Evolutionary conservation across 2,888 invertebrate species (phyloP).

Genomic region (Choristoneura rosaceana): DNA sequence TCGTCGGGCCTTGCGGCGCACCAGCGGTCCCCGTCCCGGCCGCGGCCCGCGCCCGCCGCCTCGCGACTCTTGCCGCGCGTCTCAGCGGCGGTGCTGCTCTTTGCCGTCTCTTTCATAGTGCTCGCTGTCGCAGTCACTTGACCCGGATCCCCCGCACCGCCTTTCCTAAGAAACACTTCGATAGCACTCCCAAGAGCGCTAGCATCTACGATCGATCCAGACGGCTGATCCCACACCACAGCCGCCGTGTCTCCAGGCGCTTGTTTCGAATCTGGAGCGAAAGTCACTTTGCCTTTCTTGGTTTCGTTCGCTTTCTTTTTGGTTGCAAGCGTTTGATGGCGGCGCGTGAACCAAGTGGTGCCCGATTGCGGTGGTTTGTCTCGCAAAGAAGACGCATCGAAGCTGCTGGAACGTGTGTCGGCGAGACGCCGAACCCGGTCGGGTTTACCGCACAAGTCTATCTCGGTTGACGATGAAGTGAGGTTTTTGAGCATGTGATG

Average conservation of each 20-base stretch:
- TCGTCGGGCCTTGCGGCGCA: conserved; percentile 88
- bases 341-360: conserved; percentile 91
- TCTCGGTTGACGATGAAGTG: conserved; percentile 93
- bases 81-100: conserved; percentile 57
- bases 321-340: conserved; percentile 91
- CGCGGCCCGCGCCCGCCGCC: conserved; percentile 64
- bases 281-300: conserved; percentile 84
- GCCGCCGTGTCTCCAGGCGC: conserved; percentile 85
- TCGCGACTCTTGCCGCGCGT: conserved; percentile 70
- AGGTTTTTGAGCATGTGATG: conserved; percentile 91
- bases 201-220: conserved; percentile 92
- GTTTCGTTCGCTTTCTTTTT: conserved; percentile 83
- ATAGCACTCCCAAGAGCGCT: conserved; percentile 93
- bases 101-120: conserved; percentile 59
- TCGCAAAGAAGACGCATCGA: conserved; percentile 91
- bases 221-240: conserved; percentile 91
- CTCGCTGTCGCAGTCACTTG: conserved; percentile 63
- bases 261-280: conserved; percentile 87
- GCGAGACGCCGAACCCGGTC: conserved; percentile 86
- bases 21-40: conserved; percentile 83
- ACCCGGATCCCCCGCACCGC: conserved; percentile 77
- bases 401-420: conserved; percentile 93
- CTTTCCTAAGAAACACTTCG: conserved; percentile 91
- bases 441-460: conserved; percentile 88
- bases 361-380: conserved; percentile 79